A percentile compares a stretch with the other conserved stretches of the same genome.
phyloP scores from a whole-genome alignment of 2,797 vertebrate genomes.

The Alfaro cultratus region DNA sequence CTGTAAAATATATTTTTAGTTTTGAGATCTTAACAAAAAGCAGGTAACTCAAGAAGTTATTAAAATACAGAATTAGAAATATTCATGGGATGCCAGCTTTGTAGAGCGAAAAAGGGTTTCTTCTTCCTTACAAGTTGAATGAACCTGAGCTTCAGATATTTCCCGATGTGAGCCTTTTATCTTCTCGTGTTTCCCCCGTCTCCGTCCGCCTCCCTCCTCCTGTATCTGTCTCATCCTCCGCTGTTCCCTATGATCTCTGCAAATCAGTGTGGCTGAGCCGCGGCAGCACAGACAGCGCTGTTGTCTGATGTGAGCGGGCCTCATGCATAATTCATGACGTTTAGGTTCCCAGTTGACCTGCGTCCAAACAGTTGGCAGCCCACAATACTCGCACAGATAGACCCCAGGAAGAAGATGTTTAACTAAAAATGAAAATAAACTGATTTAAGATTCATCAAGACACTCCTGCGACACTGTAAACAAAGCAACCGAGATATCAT shows the following conservation, averaged over 20 bases:
- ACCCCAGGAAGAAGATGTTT: conserved; percentile 52
- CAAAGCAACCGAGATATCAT: conserved; percentile 26
- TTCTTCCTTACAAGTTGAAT: neutral
- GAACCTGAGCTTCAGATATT: neutral
- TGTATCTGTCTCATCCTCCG: conserved; percentile 38
- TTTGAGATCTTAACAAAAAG: neutral
- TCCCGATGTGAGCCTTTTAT: conserved; percentile 6
- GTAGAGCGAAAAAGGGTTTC: neutral
- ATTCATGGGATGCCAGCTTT: neutral
- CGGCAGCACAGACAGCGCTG: conserved; percentile 72
- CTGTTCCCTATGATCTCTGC: conserved; percentile 52
- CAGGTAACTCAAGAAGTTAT: neutral
- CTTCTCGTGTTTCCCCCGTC: conserved; percentile 2
- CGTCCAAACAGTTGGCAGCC: conserved; percentile 74
- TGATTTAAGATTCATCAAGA: conserved; percentile 52
- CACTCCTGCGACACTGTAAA: conserved; percentile 24
- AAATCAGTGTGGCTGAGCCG: conserved; percentile 52
- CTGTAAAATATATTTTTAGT: neutral
- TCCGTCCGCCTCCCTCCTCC: conserved; percentile 3
- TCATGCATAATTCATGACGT: conserved; percentile 76
- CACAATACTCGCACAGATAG: conserved; percentile 60
- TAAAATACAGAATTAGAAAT: neutral
- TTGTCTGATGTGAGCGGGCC: conserved; percentile 66
- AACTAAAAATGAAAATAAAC: conserved; percentile 49
- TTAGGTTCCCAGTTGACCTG: conserved; percentile 60